Conservation (phyloP, 2,797 vertebrate genomes). For the Xiphophorus birchmanni region DNA sequence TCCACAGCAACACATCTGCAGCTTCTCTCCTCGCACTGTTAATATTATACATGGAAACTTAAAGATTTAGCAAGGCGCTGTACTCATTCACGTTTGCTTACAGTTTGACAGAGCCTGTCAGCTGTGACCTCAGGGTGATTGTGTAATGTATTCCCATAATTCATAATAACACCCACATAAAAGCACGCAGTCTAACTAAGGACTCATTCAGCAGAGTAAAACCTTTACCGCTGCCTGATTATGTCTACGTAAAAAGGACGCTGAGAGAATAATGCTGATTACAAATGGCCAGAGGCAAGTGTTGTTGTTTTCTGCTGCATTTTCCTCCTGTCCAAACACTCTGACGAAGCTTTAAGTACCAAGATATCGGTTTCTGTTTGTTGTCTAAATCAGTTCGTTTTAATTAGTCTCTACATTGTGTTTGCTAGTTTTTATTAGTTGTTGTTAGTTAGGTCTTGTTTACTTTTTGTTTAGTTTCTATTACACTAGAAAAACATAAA, state of each 20-base stretch:
- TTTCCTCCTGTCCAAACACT: constrained; percentile 18
- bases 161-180: constrained; percentile 64
- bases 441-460: no score
- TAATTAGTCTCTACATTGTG: no score
- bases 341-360: constrained; percentile 37
- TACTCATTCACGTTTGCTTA: constrained; percentile 66
- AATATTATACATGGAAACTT: constrained; percentile 64
- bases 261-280: constrained; percentile 14
- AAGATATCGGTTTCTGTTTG: constrained; percentile 14
- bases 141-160: constrained; percentile 62
- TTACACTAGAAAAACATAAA: no score
- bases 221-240: constrained; percentile 45
- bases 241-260: constrained; percentile 28
- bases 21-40: constrained; percentile 56
- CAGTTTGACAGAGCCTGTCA: constrained; percentile 66
- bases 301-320: constrained; percentile 1
- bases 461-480: no score
- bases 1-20: constrained; percentile 72
- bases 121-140: constrained; percentile 62
- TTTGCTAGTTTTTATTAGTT: no score
- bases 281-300: constrained; percentile 14
- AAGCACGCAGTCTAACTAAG: constrained; percentile 34
- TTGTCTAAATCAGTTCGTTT: no score
- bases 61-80: constrained; percentile 45
- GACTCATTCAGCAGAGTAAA: constrained; percentile 52